These are phyloP conservation scores for Agelastica alni DNA, from an alignment of 2,888 invertebrate species.

Conservation along the genomic window DNA sequence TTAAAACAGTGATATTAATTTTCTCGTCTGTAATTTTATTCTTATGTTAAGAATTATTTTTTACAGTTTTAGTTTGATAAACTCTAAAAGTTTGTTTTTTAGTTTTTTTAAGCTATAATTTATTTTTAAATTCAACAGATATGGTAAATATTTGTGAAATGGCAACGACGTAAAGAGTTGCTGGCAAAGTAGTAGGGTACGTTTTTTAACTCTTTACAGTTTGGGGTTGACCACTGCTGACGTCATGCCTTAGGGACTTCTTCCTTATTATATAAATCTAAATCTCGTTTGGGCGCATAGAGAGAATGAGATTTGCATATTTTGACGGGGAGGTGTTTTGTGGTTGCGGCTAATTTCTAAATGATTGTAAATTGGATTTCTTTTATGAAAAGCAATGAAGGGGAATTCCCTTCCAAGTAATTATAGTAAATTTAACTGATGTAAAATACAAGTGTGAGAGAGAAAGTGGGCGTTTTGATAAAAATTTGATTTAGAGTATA, in stretches of 20 bases:
- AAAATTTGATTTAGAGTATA: too few species aligned
- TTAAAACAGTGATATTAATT: too few species aligned
- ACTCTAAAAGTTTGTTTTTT: too few species aligned
- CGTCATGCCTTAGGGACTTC: constrained; percentile 10
- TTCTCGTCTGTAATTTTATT: too few species aligned
- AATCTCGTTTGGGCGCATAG: constrained; percentile 1
- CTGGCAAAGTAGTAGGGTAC: not conserved
- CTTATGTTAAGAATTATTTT: too few species aligned
- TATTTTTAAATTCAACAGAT: too few species aligned
- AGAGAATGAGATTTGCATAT: constrained; percentile 12
- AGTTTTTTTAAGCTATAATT: too few species aligned
- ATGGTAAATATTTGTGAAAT: too few species aligned
- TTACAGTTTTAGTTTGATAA: too few species aligned
- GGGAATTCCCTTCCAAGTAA: not conserved
- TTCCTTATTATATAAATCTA: constrained; percentile 6
- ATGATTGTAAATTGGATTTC: constrained; percentile 5
- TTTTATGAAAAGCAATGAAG: not conserved
- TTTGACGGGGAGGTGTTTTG: constrained; percentile 1
- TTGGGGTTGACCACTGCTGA: constrained; percentile 15
- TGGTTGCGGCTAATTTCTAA: not conserved
- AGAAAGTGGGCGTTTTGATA: too few species aligned
- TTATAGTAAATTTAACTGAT: not conserved
- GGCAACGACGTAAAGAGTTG: not conserved
- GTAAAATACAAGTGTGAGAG: not conserved
- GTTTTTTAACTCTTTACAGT: not conserved